Evolutionary conservation across 2,888 invertebrate species (phyloP).

Genomic region (Drosophila mimica): DNA sequence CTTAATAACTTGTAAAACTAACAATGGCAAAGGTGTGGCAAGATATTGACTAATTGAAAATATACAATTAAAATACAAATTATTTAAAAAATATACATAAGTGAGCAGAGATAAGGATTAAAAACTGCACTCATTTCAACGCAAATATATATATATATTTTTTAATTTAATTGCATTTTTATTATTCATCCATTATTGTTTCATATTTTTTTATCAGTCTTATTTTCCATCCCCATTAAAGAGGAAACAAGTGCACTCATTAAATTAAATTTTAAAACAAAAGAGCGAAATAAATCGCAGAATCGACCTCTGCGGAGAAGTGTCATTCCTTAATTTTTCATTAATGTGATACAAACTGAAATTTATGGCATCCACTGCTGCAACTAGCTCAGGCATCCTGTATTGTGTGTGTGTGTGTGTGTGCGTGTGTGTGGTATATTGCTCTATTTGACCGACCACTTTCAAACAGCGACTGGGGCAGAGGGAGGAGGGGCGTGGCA

Average conservation of each 20-base stretch:
- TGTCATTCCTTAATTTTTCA: not conserved
- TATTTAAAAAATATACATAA: not conserved
- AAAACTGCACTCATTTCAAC: not conserved
- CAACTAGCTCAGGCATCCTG: not conserved
- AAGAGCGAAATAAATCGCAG: not conserved
- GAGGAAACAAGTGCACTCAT: no score
- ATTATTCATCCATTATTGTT: not conserved
- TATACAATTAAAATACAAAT: not conserved
- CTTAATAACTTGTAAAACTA: not conserved
- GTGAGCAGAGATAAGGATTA: not conserved
- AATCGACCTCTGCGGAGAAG: not conserved
- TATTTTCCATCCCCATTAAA: not conserved
- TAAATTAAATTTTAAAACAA: not conserved
- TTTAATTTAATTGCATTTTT: not conserved
- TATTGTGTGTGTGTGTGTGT: not conserved
- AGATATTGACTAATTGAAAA: not conserved
- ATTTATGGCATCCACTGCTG: not conserved
- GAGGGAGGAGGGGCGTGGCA: not conserved
- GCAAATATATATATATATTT: no score
- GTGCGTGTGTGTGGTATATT: slow-evolving; percentile 3
- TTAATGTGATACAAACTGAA: slow-evolving; percentile 13
- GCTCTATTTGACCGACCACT: slow-evolving; percentile 25
- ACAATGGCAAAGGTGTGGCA: not conserved
- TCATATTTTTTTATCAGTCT: not conserved
- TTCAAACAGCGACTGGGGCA: slow-evolving; percentile 13